Evolutionary conservation across 2,888 invertebrate genomes (phyloP).

Genomic region (Nymphalis polychloros): DNA sequence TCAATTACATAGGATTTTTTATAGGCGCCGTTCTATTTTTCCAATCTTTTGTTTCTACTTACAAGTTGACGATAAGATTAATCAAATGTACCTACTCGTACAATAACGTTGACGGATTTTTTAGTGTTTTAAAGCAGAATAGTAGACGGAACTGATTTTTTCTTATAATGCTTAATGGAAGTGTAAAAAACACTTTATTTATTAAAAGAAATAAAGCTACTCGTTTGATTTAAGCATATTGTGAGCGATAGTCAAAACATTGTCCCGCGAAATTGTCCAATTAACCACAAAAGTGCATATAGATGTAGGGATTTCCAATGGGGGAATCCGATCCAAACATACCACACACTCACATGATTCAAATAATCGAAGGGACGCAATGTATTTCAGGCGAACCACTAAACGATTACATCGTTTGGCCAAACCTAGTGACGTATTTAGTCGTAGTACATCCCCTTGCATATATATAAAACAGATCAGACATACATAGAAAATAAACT

Average conservation of each 20-base stretch:
- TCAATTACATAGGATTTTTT: conserved; percentile 1
- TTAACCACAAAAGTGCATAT: conserved; percentile 60
- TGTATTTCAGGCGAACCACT: conserved; percentile 22
- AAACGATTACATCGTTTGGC: conserved; percentile 8
- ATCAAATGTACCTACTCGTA: background rate
- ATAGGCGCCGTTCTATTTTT: conserved; percentile 3
- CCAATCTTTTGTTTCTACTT: conserved; percentile 6
- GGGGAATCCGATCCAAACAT: conserved; percentile 64
- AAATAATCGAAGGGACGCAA: conserved; percentile 55
- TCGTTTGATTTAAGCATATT: background rate
- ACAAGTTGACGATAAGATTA: conserved; percentile 4
- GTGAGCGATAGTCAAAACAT: background rate
- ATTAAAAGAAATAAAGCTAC: background rate
- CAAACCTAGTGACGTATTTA: conserved; percentile 2
- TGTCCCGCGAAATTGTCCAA: conserved; percentile 57
- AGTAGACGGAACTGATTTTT: background rate
- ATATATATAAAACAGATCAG: too few species aligned
- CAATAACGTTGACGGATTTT: background rate
- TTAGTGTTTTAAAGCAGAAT: background rate
- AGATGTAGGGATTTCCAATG: conserved; percentile 64
- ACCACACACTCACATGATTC: conserved; percentile 68
- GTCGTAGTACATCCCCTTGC: too few species aligned
- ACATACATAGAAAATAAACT: too few species aligned
- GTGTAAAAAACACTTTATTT: background rate
- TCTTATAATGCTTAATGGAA: background rate